Evolutionary conservation across 2,888 invertebrate genomes (phyloP), one percentile per base, ranked within the genome.

Genomic region (Drosophila dives): DNA sequence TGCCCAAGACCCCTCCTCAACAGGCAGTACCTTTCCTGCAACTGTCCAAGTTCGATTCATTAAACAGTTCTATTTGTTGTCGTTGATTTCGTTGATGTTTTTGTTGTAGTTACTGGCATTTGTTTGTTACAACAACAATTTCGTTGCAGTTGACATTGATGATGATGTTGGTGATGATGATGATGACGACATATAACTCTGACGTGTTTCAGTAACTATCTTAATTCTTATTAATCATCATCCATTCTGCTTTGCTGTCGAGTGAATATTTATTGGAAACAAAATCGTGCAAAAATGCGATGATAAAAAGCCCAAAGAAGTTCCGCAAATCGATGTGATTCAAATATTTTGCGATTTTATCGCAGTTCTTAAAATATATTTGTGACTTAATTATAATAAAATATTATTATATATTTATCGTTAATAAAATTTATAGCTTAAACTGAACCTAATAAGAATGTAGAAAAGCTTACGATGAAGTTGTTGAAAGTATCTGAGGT

Each of bases 81-180:
- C 50, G 49, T 36, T 65, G 45, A 40, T 64, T 54, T 38, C 40
- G 67, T 17, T 36, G 42, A 15, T 56, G 79, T 20, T 68, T 58
- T 38, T 64, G 69, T n/a, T 66, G 32, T n/a, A 67, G 70, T 34
- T 72, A 38, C 51, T 61, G 72, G 79, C 72, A 73, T 79, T 85
- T 82, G 75, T 72, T 87, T 76, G 85, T 85, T 67, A 71, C 74
- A 85, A 23, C 45, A 83, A 85, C 72, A 83, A 23, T 85, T 87
- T 85, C 88, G 86, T 83, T 88, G 87, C 62, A 77, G 65, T 64
- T 89, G 90, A 85, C 88, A 86, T 83, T 86, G 89, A 72, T 79
- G 80, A 61, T 61, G 64, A 38, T 32, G 26, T 23, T 34, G 48
- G 49, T 8, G 29, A n/a, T 2, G 29, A 29, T n/a, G 75, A 56